Conservation (phyloP, 1,140 invertebrate genomes). For the Scaptomyza graminum region DNA sequence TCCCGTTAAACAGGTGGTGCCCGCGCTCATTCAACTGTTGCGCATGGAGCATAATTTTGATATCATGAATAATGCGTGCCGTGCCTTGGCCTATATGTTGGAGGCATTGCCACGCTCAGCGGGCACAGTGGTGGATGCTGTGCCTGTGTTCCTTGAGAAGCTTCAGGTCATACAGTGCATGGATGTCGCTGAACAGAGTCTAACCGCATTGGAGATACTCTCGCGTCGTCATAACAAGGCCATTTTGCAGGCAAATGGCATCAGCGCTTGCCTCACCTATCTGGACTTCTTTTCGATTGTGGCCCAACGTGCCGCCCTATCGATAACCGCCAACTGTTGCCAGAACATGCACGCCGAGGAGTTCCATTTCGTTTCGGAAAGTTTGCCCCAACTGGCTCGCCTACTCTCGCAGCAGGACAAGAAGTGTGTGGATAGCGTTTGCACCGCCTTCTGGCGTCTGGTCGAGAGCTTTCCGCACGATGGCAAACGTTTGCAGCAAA, state of each 20-base stretch:
- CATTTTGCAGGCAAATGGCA: slow-evolving; percentile 96
- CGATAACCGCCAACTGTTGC: slow-evolving; percentile 98
- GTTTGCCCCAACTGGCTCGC: slow-evolving; percentile 92
- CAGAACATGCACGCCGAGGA: slow-evolving; percentile 96
- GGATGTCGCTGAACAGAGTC: slow-evolving; percentile 98
- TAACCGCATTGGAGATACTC: slow-evolving; percentile 98
- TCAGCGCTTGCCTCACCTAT: slow-evolving; percentile 97
- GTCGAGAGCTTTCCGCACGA: slow-evolving; percentile 98
- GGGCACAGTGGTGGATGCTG: slow-evolving; percentile 97
- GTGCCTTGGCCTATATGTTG: slow-evolving; percentile 99
- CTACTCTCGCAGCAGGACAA: slow-evolving; percentile 97
- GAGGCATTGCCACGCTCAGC: slow-evolving; percentile 98
- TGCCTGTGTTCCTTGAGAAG: slow-evolving; percentile 97
- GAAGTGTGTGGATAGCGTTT: slow-evolving; percentile 98
- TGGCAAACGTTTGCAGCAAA: slow-evolving; percentile 95
- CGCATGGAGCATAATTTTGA: slow-evolving; percentile 99
- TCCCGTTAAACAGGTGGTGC: slow-evolving; percentile 98
- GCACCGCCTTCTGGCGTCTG: slow-evolving; percentile 96
- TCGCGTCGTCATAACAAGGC: slow-evolving; percentile 98
- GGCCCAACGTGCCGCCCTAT: slow-evolving; percentile 96
- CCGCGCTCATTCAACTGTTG: slow-evolving; percentile 94
- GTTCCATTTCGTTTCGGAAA: slow-evolving; percentile 95
- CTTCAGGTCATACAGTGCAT: slow-evolving; percentile 99
- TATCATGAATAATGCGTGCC: slow-evolving; percentile 99
- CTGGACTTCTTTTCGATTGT: slow-evolving; percentile 99